Percentiles rank a stretch among this genome's conserved stretches.
These are phyloP conservation scores for Drosophila sp. DNA, from an alignment of 1,140 invertebrate species.

Conservation along the genomic window DNA sequence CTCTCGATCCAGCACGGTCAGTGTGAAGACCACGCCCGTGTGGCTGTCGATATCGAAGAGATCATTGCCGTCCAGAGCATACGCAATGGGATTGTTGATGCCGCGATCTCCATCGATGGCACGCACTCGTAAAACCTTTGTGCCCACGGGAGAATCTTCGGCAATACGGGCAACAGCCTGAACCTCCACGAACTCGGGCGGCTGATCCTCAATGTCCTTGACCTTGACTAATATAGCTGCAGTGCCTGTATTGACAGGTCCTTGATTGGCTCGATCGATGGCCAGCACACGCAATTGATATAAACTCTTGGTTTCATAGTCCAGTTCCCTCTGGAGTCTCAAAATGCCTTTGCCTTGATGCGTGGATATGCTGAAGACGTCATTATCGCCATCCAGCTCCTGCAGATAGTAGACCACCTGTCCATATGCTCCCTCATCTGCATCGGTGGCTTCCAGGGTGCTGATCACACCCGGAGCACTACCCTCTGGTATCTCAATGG, in stretches of 20 bases:
- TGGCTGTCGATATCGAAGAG: slow-evolving; percentile 91
- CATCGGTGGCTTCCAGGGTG: slow-evolving; percentile 93
- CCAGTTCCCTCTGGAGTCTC: slow-evolving; percentile 90
- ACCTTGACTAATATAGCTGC: slow-evolving; percentile 95
- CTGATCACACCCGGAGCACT: slow-evolving; percentile 89
- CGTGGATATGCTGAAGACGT: slow-evolving; percentile 92
- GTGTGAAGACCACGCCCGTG: slow-evolving; percentile 92
- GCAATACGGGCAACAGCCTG: slow-evolving; percentile 94
- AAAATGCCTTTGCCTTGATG: slow-evolving; percentile 95
- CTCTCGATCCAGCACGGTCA: slow-evolving; percentile 92
- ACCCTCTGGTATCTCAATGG: slow-evolving; percentile 92
- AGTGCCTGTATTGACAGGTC: slow-evolving; percentile 91
- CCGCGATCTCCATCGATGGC: slow-evolving; percentile 96
- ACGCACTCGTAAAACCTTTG: slow-evolving; percentile 93
- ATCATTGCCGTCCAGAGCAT: slow-evolving; percentile 91
- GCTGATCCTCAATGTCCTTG: slow-evolving; percentile 95
- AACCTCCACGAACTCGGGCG: slow-evolving; percentile 94
- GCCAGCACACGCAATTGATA: slow-evolving; percentile 94
- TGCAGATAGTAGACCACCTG: slow-evolving; percentile 92
- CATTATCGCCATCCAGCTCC: slow-evolving; percentile 92
- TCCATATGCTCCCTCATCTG: slow-evolving; percentile 95
- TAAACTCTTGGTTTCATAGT: slow-evolving; percentile 94
- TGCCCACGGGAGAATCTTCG: slow-evolving; percentile 93
- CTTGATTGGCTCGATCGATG: slow-evolving; percentile 92
- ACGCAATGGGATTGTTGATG: slow-evolving; percentile 94